These are phyloP conservation scores for Glaucomys volans DNA, from an alignment of 2,113 vertebrate species.

Conservation along the genomic window DNA sequence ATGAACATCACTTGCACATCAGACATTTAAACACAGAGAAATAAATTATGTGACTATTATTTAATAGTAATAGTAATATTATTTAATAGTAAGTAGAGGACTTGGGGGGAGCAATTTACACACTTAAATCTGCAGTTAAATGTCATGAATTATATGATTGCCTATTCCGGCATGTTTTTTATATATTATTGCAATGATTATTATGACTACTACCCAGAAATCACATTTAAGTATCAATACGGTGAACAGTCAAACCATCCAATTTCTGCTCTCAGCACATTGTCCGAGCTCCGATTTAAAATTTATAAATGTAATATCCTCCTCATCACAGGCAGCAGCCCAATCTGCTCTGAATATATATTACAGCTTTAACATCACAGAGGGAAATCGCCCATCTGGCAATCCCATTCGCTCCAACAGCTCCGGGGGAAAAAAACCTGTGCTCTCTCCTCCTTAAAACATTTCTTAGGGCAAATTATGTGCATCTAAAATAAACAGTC, in stretches of 20 bases:
- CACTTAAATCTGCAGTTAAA: conserved; percentile 78
- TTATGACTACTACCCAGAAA: conserved; percentile 84
- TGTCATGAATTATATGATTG: conserved; percentile 77
- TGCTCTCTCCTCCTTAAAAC: conserved; percentile 89
- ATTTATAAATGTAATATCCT: conserved; percentile 95
- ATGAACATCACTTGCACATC: conserved; percentile 72
- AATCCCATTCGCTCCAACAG: conserved; percentile 93
- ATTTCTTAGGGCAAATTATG: conserved; percentile 92
- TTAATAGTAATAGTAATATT: conserved; percentile 76
- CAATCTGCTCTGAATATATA: conserved; percentile 96
- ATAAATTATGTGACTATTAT: conserved; percentile 74
- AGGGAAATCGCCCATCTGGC: conserved; percentile 94
- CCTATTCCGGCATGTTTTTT: conserved; percentile 80
- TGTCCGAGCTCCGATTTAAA: conserved; percentile 92
- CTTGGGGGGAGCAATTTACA: conserved; percentile 63
- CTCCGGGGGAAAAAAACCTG: conserved; percentile 86
- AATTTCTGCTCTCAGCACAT: conserved; percentile 90
- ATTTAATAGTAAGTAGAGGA: conserved; percentile 74
- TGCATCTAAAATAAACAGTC: conserved; percentile 92
- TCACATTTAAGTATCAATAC: conserved; percentile 86
- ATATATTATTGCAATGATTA: conserved; percentile 79
- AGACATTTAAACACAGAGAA: conserved; percentile 75
- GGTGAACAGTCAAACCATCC: conserved; percentile 86
- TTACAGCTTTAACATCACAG: conserved; percentile 95
- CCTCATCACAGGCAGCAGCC: conserved; percentile 92